phyloP scores from a whole-genome alignment of 2,797 vertebrate genomes.

The Loriculus beryllinus region DNA sequence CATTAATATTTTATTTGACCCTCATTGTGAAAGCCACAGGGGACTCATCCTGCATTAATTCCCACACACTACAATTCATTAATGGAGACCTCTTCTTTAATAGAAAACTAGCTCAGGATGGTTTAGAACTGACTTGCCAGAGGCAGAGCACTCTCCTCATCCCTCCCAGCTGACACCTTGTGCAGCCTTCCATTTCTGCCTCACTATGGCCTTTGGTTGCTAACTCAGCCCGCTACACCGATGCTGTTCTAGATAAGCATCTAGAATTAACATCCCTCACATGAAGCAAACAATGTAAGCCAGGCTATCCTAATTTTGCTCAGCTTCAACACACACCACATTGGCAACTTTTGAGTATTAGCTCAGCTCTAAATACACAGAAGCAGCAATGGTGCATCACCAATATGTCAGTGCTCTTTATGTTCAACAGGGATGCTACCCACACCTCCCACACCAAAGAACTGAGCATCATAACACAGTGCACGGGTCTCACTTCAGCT shows the following conservation, averaged over 20 bases:
- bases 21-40: slow-evolving; percentile 12
- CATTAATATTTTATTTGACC: slow-evolving; percentile 67
- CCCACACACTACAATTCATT: slow-evolving; percentile 52
- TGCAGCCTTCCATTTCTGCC: not conserved
- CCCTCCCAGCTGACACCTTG: not conserved
- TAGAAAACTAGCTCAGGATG: not conserved
- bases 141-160: not conserved
- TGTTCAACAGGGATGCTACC: not conserved
- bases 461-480: rapidly evolving
- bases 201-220: not conserved
- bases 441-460: not conserved
- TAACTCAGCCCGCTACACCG: not conserved
- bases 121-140: slow-evolving; percentile 19
- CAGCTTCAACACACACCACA: rapidly evolving
- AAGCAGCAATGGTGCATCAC: not conserved
- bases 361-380: not conserved
- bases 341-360: not conserved
- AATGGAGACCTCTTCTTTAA: slow-evolving; percentile 35
- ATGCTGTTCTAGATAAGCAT: not conserved
- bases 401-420: not conserved
- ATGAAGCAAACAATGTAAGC: not conserved
- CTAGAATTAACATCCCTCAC: not conserved
- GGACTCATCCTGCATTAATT: slow-evolving; percentile 40
- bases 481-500: not conserved
- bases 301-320: not conserved